A percentile compares a stretch with the other conserved stretches of the same genome.
phyloP scores from a whole-genome alignment of 2,113 vertebrate genomes.

The Acrocephalus kingi region DNA sequence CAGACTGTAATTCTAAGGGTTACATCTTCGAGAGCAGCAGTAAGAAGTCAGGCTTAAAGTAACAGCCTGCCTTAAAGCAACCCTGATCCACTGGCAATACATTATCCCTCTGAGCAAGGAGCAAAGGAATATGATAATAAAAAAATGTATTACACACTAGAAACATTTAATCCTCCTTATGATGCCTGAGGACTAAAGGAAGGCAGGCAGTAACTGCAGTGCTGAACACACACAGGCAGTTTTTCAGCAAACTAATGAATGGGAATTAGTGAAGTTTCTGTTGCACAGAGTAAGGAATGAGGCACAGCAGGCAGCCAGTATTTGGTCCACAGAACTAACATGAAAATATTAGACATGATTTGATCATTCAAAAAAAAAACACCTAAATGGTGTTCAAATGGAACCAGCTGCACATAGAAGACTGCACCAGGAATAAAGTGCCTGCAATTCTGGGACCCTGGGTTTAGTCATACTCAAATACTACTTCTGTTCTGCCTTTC shows the following conservation, averaged over 20 bases:
- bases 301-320: neutral
- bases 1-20: neutral
- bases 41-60: neutral
- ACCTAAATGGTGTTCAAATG: neutral
- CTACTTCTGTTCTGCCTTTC: neutral
- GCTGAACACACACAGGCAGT: fast-evolving
- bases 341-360: neutral
- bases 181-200: neutral
- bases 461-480: neutral
- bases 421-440: neutral
- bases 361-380: neutral
- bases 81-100: neutral
- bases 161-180: neutral
- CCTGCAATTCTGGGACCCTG: neutral
- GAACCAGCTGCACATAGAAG: neutral
- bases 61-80: neutral
- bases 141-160: neutral
- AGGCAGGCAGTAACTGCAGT: neutral
- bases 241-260: neutral
- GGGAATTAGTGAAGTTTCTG: neutral
- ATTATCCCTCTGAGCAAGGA: neutral
- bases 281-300: neutral
- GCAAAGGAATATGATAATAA: neutral
- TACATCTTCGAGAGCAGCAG: neutral
- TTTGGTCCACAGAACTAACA: neutral